Evolutionary conservation across 1,140 invertebrate genomes (phyloP).

Genomic region (Sweltsa coloradensis): DNA sequence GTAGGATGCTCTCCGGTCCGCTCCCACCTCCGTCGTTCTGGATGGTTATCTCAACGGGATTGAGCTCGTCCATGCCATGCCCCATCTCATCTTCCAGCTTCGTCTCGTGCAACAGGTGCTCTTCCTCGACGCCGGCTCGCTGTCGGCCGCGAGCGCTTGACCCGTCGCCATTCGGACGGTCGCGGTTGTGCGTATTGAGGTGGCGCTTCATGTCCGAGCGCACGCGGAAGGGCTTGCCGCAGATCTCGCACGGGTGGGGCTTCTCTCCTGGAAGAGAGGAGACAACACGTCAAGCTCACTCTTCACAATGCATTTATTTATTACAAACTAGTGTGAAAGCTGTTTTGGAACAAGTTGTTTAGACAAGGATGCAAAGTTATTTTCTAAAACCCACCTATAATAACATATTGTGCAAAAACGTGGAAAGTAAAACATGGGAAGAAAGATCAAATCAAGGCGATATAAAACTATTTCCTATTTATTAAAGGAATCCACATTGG

Average conservation of each 20-base stretch:
- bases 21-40: slow-evolving; percentile 4
- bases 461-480: too few species aligned
- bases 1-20: slow-evolving; percentile 7
- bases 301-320: background rate
- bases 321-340: background rate
- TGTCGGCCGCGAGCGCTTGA: background rate
- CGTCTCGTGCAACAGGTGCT: background rate
- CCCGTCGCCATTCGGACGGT: slow-evolving; percentile 18
- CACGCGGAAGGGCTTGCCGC: slow-evolving; percentile 73
- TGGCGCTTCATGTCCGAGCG: slow-evolving; percentile 82
- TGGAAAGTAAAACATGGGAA: slow-evolving; percentile 2
- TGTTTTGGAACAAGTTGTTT: too few species aligned
- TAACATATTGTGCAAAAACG: too few species aligned
- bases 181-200: slow-evolving; percentile 58
- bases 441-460: background rate
- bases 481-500: too few species aligned
- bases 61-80: slow-evolving; percentile 4
- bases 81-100: background rate
- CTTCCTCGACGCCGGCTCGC: background rate
- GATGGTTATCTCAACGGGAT: slow-evolving; percentile 9
- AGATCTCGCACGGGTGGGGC: slow-evolving; percentile 62
- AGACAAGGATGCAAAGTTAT: too few species aligned
- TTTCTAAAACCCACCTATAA: too few species aligned
- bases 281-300: background rate
- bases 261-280: slow-evolving; percentile 48